Base-by-base conservation (phyloP, 2,113 vertebrate species). In the Callithrix jacchus region DNA sequence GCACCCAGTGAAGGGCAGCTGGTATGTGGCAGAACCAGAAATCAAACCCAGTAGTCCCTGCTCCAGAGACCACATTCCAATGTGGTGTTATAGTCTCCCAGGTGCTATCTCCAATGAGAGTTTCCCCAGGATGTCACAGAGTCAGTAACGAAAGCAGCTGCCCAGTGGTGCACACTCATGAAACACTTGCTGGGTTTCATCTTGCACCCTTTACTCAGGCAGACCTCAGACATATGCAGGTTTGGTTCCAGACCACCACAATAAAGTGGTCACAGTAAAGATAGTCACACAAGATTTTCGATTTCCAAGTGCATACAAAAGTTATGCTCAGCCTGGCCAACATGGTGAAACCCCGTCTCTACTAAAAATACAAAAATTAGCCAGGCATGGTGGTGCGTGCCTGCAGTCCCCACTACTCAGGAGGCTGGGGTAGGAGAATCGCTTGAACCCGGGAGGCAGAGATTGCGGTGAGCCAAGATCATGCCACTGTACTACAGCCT, bases 91-190 rank as follows among this genome's bases (percentile, higher is more conserved):
- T 3, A 32, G 68, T 88, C 70, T 37, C 27, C 37, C 25, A 6
- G n/a, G 35, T 56, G 49, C 52, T 4, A 4, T 37, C 10, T 4
- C n/a, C 0, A 52, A 10, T 0, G 25, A 18, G 32, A 74, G 71
- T 8, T 13, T 18, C 47, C 56, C 54, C 4, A 32, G 40, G 54
- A 61, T 6, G 2, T 74, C 71, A 25, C 71, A 49, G 71, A 5
- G 6, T n/a, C 5, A 9, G 30, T 32, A 45, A 23, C 4, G 42
- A 54, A 32, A 25, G n/a, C 5, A 0, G 17, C 49, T 30, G 25
- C 37, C 82, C 5, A 1, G 32, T 18, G 9, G 10, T 3, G 11
- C 20, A 30, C 21, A 2, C 37, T 40, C 1, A 1, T 0, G 6
- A 68, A 71, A 17, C 25, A 17, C 47, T 17, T 42, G 17, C 27